Base-by-base conservation (phyloP, 2,797 vertebrate species). In the Coracias cyanogaster region DNA sequence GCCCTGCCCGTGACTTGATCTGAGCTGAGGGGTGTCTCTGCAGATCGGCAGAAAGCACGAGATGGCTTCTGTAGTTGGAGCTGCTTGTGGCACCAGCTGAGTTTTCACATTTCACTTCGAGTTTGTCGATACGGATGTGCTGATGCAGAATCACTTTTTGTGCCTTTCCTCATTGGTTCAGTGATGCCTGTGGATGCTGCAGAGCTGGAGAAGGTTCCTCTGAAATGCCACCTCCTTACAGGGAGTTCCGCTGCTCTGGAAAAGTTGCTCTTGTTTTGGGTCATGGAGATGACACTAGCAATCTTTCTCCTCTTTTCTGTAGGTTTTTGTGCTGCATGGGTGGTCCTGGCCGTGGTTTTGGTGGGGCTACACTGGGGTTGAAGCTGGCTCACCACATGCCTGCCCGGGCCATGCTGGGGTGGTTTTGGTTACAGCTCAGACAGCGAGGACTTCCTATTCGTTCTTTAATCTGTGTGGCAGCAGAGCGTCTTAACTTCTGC, bases 21-120 rank as follows among this genome's bases (percentile, higher is more conserved):
- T 1, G 84, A 88, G 72, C 60, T 49, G 94, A 94, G 94, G 3
- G 4, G 7, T 94, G 93, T 96, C 95, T 79, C 60, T 65, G 95
- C 60, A 4, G 20, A 45, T 86, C 0, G 3, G 60, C 66, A 57
- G 37, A 2, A 14, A 49, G 71, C 76, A 15, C 0, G 7, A 52
- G 78, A 74, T 3, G 9, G 10, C 55, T 55, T 86, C 89, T 69
- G 41, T 54, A 41, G 66, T 6, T 72, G 72, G 61, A 89, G 65
- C 58, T 37, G 61, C 71, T 78, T 15, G 43, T 95, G 91, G 87
- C 78, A 87, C 61, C 77, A 39, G 16, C 49, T 49, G 90, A 89
- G 66, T 21, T 86, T 79, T 79, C 7, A 5, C 52, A 28, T 84
- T 92, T 93, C 83, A 39, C 46, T 89, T 73, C 0, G 9, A 46